Base-by-base conservation (phyloP, 2,113 vertebrate genomes). In the Anas platyrhynchos region DNA sequence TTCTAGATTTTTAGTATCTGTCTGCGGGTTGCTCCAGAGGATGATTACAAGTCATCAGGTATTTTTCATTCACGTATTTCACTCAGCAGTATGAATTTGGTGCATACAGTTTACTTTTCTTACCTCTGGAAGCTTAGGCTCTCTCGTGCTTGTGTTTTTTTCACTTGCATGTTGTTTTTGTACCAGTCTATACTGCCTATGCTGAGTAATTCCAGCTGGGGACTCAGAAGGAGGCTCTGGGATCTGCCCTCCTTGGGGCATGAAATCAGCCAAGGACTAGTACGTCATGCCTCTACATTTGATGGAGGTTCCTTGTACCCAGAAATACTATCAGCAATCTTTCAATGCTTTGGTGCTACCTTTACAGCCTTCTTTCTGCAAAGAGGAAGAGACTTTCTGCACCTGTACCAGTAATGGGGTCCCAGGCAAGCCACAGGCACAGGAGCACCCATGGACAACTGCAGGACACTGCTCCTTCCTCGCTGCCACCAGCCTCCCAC, bases 401-500 rank as follows among this genome's bases (percentile, higher is more conserved):
- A 38, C 13, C 13, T 20, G 3, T 38, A 43, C 29, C 43, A 32
- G 65, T 27, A 29, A 29, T 31, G 27, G 41, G 63, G 29, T 66
- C 41, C 11, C 63, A 66, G 26, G 36, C 38, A 11, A 18, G 27
- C 54, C 29, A 27, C 27, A 29, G 20, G 54, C 16, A 25, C 5
- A 18, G 13, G 31, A 67, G 41, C 27, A 83, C 6, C 7, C 2
- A 0, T 0, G 0, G 34, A 55, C 68, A 71, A 67, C 34, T 50
- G 61, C 52, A 83, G 63, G 48, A 77, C 21, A 50, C 31, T 3
- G 1, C 55, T 25, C 66, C 46, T 14, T 20, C 2, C 0, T 38
- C 54, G 56, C 6, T 14, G 21, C 34, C n/a, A 0, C 1, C 34
- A 46, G 32, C 36, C 36, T 5, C 34, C 34, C 1, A 1, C 44